A percentile compares a stretch with the other conserved stretches of the same genome.
Conservation (phyloP, 1,140 invertebrate genomes). For the Cardiocondyla obscurior region DNA sequence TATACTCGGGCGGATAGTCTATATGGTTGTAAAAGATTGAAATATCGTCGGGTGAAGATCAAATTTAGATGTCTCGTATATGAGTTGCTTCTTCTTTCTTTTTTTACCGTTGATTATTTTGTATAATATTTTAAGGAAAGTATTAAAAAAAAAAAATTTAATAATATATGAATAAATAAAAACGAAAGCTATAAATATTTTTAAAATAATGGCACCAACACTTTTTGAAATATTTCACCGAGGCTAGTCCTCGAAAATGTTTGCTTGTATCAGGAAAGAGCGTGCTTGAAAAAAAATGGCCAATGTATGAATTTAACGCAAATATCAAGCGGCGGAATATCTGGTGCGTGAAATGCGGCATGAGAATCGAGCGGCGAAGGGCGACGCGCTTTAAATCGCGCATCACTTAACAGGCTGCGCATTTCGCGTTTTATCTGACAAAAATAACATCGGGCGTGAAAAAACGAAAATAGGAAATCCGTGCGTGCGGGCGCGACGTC, state of each 20-base stretch:
- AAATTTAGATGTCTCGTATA: neutral
- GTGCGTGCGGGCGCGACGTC: neutral
- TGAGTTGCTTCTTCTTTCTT: too few relatives aligned
- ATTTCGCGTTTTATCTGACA: conserved; percentile 34
- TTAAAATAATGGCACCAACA: neutral
- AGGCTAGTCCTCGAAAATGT: neutral
- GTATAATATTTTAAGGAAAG: too few relatives aligned
- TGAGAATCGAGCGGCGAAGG: conserved; percentile 17
- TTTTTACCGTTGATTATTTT: too few relatives aligned
- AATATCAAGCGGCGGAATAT: conserved; percentile 46
- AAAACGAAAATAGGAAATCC: conserved; percentile 14
- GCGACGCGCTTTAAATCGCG: conserved; percentile 45
- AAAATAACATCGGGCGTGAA: conserved; percentile 42
- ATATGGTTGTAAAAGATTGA: neutral
- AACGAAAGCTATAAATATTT: neutral
- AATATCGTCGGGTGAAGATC: neutral
- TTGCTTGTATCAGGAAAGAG: neutral
- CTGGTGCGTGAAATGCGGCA: conserved; percentile 36
- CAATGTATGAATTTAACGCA: conserved; percentile 38
- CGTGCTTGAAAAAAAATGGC: conserved; percentile 17
- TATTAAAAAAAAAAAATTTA: too few relatives aligned
- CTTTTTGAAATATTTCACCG: neutral
- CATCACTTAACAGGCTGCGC: conserved; percentile 42
- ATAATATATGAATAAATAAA: too few relatives aligned
- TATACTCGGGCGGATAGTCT: neutral